These are phyloP conservation scores for Urophycis tenuis DNA, from an alignment of 2,797 vertebrate species.

Conservation along the genomic window DNA sequence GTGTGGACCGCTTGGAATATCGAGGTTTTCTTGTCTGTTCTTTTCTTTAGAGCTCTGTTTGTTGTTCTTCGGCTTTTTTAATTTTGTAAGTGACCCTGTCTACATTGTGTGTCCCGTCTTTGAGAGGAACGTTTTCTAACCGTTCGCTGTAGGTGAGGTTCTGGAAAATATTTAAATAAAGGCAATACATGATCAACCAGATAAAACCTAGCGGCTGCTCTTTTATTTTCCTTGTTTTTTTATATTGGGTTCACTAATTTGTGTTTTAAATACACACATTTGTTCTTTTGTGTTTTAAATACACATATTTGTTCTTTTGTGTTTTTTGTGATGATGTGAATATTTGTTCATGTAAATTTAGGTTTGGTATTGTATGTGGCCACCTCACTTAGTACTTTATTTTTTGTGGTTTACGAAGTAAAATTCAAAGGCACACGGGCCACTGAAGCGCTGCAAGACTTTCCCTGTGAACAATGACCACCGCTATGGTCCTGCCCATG, in stretches of 20 bases:
- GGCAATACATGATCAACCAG: constrained; percentile 56
- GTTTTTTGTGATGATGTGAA: not conserved
- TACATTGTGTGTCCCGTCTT: constrained; percentile 60
- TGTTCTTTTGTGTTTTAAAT: too few species aligned
- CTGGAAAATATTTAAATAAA: constrained; percentile 76
- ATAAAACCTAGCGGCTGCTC: not conserved
- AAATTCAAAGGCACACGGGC: too few species aligned
- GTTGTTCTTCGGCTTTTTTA: constrained; percentile 20
- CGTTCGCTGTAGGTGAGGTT: constrained; percentile 69
- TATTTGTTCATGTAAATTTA: not conserved
- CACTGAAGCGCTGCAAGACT: not conserved
- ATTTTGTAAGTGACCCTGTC: constrained; percentile 54
- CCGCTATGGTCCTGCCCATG: too few species aligned
- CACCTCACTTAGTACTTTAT: not conserved
- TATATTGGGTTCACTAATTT: not conserved
- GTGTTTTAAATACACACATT: too few species aligned
- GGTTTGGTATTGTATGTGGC: not conserved
- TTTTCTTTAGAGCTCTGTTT: constrained; percentile 25
- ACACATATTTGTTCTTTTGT: too few species aligned
- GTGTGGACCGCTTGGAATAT: constrained; percentile 28
- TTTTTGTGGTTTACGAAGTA: not conserved
- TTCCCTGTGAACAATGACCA: not conserved
- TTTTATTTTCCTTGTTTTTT: not conserved
- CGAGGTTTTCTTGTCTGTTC: constrained; percentile 30
- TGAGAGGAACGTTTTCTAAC: constrained; percentile 68